A percentile compares a stretch with the other conserved stretches of the same genome.
Evolutionary conservation across 2,113 vertebrate species (phyloP).

Genomic region (Athene noctua): DNA sequence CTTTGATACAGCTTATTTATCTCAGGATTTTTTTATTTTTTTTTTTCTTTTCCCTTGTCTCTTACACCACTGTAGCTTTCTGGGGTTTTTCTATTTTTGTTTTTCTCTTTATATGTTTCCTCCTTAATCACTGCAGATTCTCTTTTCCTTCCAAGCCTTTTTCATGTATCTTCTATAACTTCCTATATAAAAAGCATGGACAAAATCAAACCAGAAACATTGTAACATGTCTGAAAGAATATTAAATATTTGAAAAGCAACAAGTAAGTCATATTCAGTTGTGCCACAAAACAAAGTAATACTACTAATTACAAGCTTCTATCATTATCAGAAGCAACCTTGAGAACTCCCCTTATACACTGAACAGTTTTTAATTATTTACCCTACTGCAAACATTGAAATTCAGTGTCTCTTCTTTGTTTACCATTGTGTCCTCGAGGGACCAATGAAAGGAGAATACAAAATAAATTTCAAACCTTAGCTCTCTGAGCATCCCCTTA

Average conservation of each 20-base stretch:
- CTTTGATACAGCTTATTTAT: background rate
- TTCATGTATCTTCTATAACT: background rate
- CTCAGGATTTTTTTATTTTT: background rate
- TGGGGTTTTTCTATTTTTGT: background rate
- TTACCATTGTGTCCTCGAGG: background rate
- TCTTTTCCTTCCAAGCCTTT: background rate
- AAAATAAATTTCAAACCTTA: background rate
- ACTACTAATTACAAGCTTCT: background rate
- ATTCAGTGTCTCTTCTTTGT: background rate
- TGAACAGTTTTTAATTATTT: slow-evolving; percentile 18
- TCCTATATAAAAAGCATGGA: background rate
- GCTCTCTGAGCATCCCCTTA: background rate
- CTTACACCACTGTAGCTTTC: background rate
- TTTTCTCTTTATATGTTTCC: background rate
- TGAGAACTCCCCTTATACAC: background rate
- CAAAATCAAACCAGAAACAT: background rate
- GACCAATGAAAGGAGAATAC: background rate
- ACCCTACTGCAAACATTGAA: background rate
- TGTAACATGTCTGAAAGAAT: background rate
- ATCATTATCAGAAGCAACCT: background rate
- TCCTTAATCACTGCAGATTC: background rate
- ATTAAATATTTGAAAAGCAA: background rate
- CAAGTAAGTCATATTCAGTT: background rate
- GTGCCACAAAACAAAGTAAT: background rate
- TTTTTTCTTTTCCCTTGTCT: background rate